Evolutionary conservation across 2,113 vertebrate species (phyloP).

Genomic region (Phaetusa simplex): DNA sequence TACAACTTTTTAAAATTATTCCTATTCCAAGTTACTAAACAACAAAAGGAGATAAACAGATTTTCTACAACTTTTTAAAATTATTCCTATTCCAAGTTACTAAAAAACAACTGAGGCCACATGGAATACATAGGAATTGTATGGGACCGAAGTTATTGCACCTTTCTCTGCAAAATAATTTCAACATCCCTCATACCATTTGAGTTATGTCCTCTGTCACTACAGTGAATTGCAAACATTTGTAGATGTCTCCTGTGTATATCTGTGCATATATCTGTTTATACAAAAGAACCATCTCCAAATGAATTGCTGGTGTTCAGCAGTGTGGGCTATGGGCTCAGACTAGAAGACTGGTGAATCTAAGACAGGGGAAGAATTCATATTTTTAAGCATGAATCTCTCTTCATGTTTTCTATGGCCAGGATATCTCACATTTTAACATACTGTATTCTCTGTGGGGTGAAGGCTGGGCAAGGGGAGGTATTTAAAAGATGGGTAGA

Average conservation of each 20-base stretch:
- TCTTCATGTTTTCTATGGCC: neutral
- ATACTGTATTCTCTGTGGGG: neutral
- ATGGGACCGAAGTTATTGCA: neutral
- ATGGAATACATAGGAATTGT: neutral
- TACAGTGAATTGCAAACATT: neutral
- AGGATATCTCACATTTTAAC: neutral
- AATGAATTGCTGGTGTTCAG: neutral
- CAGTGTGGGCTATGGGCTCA: neutral
- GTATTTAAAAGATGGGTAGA: neutral
- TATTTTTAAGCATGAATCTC: neutral
- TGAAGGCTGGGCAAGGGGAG: neutral
- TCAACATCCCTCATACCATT: neutral
- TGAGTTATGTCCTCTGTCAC: slow-evolving; percentile 10
- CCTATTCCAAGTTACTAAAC: neutral
- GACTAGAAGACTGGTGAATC: neutral
- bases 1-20: neutral
- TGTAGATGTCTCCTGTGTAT: neutral
- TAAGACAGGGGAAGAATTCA: neutral
- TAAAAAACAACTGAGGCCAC: neutral
- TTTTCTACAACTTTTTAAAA: neutral
- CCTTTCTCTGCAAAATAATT: neutral
- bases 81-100: neutral
- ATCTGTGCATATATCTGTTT: neutral
- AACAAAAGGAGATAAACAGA: neutral
- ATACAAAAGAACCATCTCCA: neutral